Conservation (phyloP, 2,113 vertebrate genomes). For the Stictonetta naevosa region DNA sequence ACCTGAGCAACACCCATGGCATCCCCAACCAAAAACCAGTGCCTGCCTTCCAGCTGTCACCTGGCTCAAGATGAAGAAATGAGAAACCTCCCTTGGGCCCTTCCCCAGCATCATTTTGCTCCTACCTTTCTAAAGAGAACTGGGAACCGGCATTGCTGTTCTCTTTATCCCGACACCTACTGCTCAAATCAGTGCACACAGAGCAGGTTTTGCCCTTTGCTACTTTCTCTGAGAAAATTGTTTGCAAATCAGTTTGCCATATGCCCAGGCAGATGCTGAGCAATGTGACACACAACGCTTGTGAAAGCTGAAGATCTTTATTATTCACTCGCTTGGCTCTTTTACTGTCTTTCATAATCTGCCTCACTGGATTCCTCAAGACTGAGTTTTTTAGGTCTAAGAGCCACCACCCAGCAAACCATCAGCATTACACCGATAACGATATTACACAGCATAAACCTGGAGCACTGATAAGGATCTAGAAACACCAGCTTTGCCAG, state of each 20-base stretch:
- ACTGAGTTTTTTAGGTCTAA: not conserved
- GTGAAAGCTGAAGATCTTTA: not conserved
- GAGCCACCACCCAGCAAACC: not conserved
- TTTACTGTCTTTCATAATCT: not conserved
- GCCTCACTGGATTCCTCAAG: not conserved
- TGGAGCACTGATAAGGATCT: rapidly evolving
- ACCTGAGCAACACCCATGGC: not conserved
- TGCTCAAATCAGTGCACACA: not conserved
- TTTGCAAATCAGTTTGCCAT: rapidly evolving
- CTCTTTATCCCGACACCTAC: rapidly evolving
- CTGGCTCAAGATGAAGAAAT: rapidly evolving
- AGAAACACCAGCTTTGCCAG: not conserved
- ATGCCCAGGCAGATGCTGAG: not conserved
- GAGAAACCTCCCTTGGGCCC: not conserved
- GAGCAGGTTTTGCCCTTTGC: not conserved
- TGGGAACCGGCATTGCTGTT: not conserved
- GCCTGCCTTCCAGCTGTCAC: not conserved
- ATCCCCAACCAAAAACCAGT: not conserved
- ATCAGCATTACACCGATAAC: rapidly evolving
- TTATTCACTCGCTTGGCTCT: not conserved
- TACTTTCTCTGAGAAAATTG: not conserved
- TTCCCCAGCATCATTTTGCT: rapidly evolving
- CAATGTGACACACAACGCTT: rapidly evolving
- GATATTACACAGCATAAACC: rapidly evolving
- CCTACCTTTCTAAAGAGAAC: not conserved